Percentiles rank a stretch among this genome's conserved stretches.
These are phyloP conservation scores for Anisognathus igniventris DNA, from an alignment of 2,797 vertebrate genomes.

Conservation along the genomic window DNA sequence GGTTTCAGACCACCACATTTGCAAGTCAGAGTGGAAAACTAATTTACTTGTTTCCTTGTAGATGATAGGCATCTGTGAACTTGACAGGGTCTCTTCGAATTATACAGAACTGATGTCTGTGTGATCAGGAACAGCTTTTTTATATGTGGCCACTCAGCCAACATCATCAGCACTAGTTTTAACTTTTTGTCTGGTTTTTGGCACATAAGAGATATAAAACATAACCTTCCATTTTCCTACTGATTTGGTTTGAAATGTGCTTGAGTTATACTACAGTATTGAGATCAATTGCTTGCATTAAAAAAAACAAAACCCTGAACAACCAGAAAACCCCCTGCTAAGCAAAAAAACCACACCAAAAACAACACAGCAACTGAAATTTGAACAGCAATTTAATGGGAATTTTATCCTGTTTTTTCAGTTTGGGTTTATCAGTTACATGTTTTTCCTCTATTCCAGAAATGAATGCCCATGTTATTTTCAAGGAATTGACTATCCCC, in stretches of 20 bases:
- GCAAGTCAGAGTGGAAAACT: not conserved
- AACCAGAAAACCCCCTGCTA: fast-evolving
- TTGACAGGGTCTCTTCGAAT: not conserved
- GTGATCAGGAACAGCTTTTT: not conserved
- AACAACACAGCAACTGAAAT: not conserved
- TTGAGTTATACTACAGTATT: not conserved
- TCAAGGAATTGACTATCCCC: slow-evolving; percentile 86
- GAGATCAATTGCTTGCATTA: not conserved
- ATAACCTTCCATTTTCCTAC: not conserved
- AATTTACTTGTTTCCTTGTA: not conserved
- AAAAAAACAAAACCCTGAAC: not conserved
- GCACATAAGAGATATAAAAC: not conserved
- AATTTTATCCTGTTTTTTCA: not conserved
- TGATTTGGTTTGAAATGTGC: not conserved
- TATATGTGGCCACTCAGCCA: not conserved
- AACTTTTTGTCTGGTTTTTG: not conserved
- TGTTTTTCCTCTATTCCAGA: slow-evolving; percentile 65
- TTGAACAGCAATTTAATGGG: not conserved
- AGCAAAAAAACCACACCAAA: not conserved
- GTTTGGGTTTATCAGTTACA: not conserved
- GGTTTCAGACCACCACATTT: not conserved
- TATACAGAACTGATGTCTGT: not conserved
- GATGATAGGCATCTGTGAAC: not conserved
- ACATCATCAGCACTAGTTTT: fast-evolving
- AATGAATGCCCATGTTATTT: slow-evolving; percentile 90